These are phyloP conservation scores for Microplitis deprimator DNA, from an alignment of 2,888 invertebrate genomes.

Conservation along the genomic window DNA sequence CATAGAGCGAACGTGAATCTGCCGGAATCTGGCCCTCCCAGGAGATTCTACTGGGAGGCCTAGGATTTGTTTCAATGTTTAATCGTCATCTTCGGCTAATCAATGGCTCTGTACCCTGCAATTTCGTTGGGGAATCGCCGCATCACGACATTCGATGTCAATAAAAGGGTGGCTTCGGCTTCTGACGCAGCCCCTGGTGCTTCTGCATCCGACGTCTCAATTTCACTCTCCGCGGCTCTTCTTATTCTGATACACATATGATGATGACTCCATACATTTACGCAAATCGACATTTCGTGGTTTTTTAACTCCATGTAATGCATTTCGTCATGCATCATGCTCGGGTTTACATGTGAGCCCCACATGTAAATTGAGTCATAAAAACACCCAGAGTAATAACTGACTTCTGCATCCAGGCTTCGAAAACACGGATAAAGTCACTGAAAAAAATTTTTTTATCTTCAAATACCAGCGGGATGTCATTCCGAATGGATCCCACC, in stretches of 20 bases:
- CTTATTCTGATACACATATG: slow-evolving; percentile 25
- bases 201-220: slow-evolving; percentile 9
- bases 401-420: neutral
- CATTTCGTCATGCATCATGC: slow-evolving; percentile 21
- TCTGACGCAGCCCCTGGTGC: slow-evolving; percentile 14
- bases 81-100: slow-evolving; percentile 67
- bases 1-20: slow-evolving; percentile 28
- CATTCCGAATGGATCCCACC: too few species aligned
- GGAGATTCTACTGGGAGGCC: slow-evolving; percentile 69
- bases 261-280: slow-evolving; percentile 37
- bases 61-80: slow-evolving; percentile 64
- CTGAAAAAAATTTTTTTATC: too few species aligned
- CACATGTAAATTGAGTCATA: slow-evolving; percentile 16
- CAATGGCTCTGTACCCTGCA: slow-evolving; percentile 67
- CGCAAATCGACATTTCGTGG: slow-evolving; percentile 32
- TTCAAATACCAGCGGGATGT: too few species aligned
- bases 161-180: slow-evolving; percentile 5
- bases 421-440: too few species aligned
- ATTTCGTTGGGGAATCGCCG: slow-evolving; percentile 64
- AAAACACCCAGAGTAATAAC: slow-evolving; percentile 3
- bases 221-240: slow-evolving; percentile 18
- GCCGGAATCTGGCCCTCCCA: slow-evolving; percentile 63
- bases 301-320: slow-evolving; percentile 6
- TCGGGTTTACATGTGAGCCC: neutral
- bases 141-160: slow-evolving; percentile 51